Evolutionary conservation across 2,888 invertebrate species (phyloP), one percentile per base, ranked within the genome.

Genomic region (Arctia plantaginis): DNA sequence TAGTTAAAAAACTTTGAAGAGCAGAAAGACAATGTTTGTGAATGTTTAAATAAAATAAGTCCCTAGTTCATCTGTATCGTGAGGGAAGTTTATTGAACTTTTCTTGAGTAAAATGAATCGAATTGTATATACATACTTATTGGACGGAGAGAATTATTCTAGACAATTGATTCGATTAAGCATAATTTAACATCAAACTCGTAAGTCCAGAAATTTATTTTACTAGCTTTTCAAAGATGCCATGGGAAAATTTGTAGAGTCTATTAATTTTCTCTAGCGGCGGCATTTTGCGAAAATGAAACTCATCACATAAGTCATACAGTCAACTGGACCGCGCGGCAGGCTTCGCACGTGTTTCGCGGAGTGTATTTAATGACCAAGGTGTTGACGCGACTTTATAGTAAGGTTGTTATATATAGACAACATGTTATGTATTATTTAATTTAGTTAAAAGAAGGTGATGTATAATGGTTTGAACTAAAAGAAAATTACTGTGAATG

Each of bases 321-420:
- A 69, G 69, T 69, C n/a, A 15, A 18, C 35, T 59, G 6, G 55
- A 18, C 39, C 12, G 35, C 55, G 69, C 39, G 20, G 55, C 15
- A 7, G 27, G 55, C 55, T 15, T 8, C 69, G 69, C 69, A 69
- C 69, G 69, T 69, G 18, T 55, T n/a, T 8, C 6, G 4, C 69
- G 8, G 39, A 18, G 4, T 27, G 27, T 3, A 35, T 27, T 12
- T 27, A 3, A 35, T n/a, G 39, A 35, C n/a, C 55, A 55, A 39
- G 30, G 35, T 59, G 18, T 27, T 30, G 18, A 30, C 27, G 30
- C 30, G 30, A 30, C 30, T 62, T 30, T 27, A n/a, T 27, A 62
- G 18, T 30, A 7, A 62, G 30, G 18, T 62, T 7, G 18, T 15
- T 13, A 30, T 18, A 15, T 15, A 18, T 15, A 30, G 59, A 62